Conservation (phyloP, 2,113 vertebrate genomes). For the Phyllostomus discolor region DNA sequence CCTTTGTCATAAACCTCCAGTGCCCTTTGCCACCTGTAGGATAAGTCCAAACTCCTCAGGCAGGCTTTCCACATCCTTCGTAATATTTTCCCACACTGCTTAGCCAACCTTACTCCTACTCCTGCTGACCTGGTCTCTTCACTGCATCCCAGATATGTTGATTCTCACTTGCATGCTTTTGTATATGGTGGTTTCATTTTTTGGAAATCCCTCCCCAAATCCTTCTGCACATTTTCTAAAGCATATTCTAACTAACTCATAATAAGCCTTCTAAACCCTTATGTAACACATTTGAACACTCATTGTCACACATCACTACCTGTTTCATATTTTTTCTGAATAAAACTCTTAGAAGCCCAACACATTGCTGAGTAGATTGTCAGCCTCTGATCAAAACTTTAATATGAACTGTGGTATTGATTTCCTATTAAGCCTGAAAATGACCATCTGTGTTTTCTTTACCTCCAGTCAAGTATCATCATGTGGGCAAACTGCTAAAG, state of each 20-base stretch:
- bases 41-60: background rate
- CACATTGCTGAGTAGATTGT: background rate
- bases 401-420: background rate
- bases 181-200: background rate
- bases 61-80: slow-evolving; percentile 26
- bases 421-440: background rate
- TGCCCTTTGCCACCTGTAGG: slow-evolving; percentile 28
- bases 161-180: background rate
- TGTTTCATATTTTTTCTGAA: background rate
- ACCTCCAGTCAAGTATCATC: slow-evolving; percentile 92
- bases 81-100: background rate
- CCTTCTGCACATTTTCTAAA: background rate
- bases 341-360: background rate
- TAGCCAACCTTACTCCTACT: background rate
- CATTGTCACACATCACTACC: background rate
- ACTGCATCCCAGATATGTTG: background rate
- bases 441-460: slow-evolving; percentile 31
- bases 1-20: background rate
- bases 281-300: background rate
- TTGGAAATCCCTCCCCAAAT: slow-evolving; percentile 6
- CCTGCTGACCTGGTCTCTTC: background rate
- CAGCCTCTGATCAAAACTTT: background rate
- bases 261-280: background rate
- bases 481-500: slow-evolving; percentile 94
- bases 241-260: background rate